A percentile compares a stretch with the other conserved stretches of the same genome.
Evolutionary conservation across 2,113 vertebrate genomes (phyloP).

Genomic region (Mesembrinibis cayennensis): DNA sequence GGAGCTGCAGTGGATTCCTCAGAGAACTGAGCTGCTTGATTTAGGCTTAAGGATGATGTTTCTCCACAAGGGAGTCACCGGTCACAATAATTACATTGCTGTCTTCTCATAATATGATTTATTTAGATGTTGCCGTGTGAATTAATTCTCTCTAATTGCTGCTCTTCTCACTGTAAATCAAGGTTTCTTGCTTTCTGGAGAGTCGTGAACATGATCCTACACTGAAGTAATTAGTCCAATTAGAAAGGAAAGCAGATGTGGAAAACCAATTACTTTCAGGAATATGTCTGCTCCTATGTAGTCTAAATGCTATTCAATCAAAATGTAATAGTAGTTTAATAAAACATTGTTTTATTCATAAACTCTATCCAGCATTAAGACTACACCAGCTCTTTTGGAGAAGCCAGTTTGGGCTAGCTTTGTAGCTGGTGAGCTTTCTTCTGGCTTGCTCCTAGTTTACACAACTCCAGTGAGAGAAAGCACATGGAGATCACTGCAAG

Average conservation of each 20-base stretch:
- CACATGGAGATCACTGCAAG: accelerated
- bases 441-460: not conserved
- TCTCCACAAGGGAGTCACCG: slow-evolving; percentile 74
- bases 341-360: slow-evolving; percentile 75
- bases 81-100: slow-evolving; percentile 82
- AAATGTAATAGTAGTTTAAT: slow-evolving; percentile 71
- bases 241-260: slow-evolving; percentile 82
- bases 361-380: slow-evolving; percentile 2
- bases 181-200: slow-evolving; percentile 78
- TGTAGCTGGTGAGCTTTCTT: not conserved
- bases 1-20: not conserved
- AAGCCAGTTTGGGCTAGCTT: not conserved
- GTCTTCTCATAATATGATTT: slow-evolving; percentile 82
- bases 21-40: slow-evolving; percentile 39
- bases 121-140: slow-evolving; percentile 83
- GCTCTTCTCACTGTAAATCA: slow-evolving; percentile 80
- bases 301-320: slow-evolving; percentile 70
- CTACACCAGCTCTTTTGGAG: slow-evolving; percentile 25
- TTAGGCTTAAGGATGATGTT: slow-evolving; percentile 70
- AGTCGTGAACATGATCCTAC: slow-evolving; percentile 77
- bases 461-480: not conserved
- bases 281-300: slow-evolving; percentile 69
- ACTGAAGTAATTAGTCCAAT: slow-evolving; percentile 82
- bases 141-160: slow-evolving; percentile 84
- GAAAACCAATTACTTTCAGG: slow-evolving; percentile 82